Percentiles rank a stretch among this genome's conserved stretches.
Conservation (phyloP, 2,113 vertebrate species). For the Telmatochromis sp. region DNA sequence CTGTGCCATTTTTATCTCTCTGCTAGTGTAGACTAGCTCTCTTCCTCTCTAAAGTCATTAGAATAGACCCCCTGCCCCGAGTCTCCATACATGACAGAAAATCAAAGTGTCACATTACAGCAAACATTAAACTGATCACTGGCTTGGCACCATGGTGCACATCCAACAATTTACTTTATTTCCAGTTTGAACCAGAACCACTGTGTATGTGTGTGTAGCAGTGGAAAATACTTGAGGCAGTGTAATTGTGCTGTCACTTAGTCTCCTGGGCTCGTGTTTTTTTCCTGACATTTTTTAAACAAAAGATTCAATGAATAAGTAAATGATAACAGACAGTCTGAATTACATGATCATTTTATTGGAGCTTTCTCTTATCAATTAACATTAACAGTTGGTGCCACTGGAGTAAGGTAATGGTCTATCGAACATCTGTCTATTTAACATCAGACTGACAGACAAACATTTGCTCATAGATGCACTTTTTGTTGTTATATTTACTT, state of each 20-base stretch:
- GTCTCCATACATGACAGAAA: constrained; percentile 10
- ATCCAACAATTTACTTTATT: background rate
- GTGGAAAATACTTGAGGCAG: background rate
- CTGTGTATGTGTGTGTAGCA: background rate
- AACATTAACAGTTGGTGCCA: background rate
- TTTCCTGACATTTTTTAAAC: background rate
- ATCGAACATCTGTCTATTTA: background rate
- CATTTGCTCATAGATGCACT: background rate
- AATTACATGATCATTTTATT: background rate
- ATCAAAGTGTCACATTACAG: constrained; percentile 14
- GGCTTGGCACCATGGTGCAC: background rate
- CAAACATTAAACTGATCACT: background rate
- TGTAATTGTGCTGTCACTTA: background rate
- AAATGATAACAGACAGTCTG: background rate
- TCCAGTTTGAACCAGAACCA: background rate
- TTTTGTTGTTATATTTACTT: background rate
- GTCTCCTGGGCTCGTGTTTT: background rate
- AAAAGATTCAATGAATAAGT: background rate
- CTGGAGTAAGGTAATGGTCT: background rate
- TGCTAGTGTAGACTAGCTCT: background rate
- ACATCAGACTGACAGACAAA: background rate
- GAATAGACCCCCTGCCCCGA: background rate
- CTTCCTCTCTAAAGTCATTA: constrained; percentile 30
- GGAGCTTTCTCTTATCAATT: background rate
- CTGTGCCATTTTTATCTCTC: background rate